Evolutionary conservation across 2,113 vertebrate species (phyloP).

Genomic region (Odocoileus virginianus): DNA sequence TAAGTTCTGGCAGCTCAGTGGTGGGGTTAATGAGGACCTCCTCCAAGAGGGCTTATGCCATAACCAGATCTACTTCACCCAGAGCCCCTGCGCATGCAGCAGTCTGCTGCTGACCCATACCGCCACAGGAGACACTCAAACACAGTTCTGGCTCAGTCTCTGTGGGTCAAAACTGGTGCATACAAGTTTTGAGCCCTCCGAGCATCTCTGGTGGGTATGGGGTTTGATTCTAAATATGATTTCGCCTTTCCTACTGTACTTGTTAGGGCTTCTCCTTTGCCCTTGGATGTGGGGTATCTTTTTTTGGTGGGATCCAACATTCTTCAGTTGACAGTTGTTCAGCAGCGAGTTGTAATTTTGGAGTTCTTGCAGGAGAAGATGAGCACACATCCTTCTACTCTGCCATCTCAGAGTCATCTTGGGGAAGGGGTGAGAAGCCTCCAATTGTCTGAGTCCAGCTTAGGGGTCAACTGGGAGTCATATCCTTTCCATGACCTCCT

Average conservation of each 20-base stretch:
- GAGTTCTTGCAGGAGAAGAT: not conserved
- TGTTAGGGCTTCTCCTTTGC: not conserved
- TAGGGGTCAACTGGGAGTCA: not conserved
- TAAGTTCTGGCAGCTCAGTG: too few relatives aligned
- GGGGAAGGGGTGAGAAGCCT: not conserved
- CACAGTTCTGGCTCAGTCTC: too few relatives aligned
- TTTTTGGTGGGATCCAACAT: not conserved
- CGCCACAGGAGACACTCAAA: too few relatives aligned
- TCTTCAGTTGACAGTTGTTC: not conserved
- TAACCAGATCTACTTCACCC: too few relatives aligned
- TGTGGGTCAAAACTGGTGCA: not conserved
- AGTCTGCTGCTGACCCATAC: too few relatives aligned
- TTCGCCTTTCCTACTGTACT: not conserved
- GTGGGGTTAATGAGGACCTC: too few relatives aligned
- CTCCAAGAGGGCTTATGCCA: too few relatives aligned
- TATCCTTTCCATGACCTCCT: not conserved
- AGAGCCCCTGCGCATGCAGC: too few relatives aligned
- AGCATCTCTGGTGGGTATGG: not conserved
- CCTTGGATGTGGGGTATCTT: not conserved
- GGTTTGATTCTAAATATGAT: not conserved
- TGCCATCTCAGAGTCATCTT: not conserved
- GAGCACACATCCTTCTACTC: not conserved
- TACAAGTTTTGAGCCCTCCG: not conserved
- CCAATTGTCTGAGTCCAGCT: not conserved
- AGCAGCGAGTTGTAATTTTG: not conserved